A percentile compares a stretch with the other conserved stretches of the same genome.
Evolutionary conservation across 2,797 vertebrate genomes (phyloP).

Genomic region (Enteromius paludinosus): DNA sequence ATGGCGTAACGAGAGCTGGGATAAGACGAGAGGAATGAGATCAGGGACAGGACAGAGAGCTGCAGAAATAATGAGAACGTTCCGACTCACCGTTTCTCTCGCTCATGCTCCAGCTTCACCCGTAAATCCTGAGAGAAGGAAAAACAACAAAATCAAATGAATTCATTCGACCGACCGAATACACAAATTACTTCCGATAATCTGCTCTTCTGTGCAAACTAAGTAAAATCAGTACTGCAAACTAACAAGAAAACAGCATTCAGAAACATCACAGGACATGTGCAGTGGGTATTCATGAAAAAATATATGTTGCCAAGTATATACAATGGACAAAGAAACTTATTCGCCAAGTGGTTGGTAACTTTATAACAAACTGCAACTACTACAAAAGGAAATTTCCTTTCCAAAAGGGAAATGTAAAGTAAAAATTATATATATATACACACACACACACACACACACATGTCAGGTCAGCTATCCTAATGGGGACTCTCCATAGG

Average conservation of each 20-base stretch:
- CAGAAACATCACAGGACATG: not conserved
- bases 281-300: not conserved
- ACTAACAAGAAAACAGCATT: not conserved
- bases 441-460: too few species aligned
- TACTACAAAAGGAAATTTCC: not conserved
- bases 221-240: not conserved
- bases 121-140: conserved; percentile 84
- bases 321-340: not conserved
- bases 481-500: too few species aligned
- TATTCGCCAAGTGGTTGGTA: not conserved
- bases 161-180: not conserved
- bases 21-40: conserved; percentile 50
- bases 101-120: conserved; percentile 95
- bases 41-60: conserved; percentile 61
- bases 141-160: conserved; percentile 68
- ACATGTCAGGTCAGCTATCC: too few species aligned
- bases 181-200: not conserved
- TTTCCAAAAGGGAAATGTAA: not conserved
- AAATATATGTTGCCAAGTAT: not conserved
- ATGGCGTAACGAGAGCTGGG: conserved; percentile 67
- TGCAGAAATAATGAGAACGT: conserved; percentile 67
- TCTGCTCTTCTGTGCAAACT: not conserved
- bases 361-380: not conserved
- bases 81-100: conserved; percentile 90
- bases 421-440: not conserved